Evolutionary conservation across 1,140 invertebrate species (phyloP).

Genomic region (Trichonephila clavata): DNA sequence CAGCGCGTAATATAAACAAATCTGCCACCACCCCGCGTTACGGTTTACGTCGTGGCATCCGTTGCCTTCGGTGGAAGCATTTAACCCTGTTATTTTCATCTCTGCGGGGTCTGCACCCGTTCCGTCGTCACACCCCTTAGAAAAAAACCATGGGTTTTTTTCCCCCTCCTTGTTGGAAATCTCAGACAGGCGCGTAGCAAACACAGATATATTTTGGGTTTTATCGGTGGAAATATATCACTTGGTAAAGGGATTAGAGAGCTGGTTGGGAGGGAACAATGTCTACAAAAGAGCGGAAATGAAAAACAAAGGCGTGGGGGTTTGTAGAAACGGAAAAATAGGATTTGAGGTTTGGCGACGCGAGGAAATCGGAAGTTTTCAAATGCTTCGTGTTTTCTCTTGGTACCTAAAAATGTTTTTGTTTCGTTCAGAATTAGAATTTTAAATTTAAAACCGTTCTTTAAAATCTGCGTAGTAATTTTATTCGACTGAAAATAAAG

Average conservation of each 20-base stretch:
- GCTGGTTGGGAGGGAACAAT: neutral
- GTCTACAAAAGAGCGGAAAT: neutral
- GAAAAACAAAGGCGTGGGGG: neutral
- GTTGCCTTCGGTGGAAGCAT: slow-evolving; percentile 11
- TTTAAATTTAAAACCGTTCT: no score
- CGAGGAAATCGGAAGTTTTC: no score
- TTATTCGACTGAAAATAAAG: no score
- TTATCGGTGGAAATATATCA: slow-evolving; percentile 13
- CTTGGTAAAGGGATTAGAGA: neutral
- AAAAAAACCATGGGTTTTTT: neutral
- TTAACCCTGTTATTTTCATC: slow-evolving; percentile 35
- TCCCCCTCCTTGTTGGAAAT: neutral
- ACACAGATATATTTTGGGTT: slow-evolving; percentile 18
- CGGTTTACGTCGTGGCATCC: neutral
- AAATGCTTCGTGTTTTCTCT: no score
- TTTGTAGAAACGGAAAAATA: neutral
- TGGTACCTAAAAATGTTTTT: no score
- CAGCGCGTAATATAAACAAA: slow-evolving; percentile 40
- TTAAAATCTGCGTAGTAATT: no score
- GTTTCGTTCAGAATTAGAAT: no score
- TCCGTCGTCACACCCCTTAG: neutral
- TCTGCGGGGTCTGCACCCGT: neutral
- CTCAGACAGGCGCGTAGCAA: neutral
- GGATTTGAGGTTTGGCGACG: no score
- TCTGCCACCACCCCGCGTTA: slow-evolving; percentile 12